Conservation (phyloP, 2,797 vertebrate genomes). For the Xenopus petersii region DNA sequence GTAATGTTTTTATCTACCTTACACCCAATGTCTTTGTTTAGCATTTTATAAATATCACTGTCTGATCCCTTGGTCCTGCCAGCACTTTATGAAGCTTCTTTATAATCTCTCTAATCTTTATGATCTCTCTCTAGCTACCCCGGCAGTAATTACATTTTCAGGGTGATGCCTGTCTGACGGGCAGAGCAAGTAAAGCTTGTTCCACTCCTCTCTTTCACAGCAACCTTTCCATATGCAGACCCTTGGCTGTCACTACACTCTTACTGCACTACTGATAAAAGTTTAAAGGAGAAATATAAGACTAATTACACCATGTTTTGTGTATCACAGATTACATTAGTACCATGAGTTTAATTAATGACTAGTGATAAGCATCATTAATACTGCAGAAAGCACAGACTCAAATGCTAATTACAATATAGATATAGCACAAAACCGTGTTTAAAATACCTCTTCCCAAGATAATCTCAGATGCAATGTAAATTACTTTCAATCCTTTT, state of each 20-base stretch:
- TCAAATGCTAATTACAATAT: conserved; percentile 24
- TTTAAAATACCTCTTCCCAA: conserved; percentile 4
- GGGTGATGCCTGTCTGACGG: conserved; percentile 12
- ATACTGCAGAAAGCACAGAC: background rate
- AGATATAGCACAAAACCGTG: conserved; percentile 4
- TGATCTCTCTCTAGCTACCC: background rate
- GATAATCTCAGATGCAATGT: conserved; percentile 8
- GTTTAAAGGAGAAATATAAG: background rate
- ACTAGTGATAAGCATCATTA: conserved; percentile 39
- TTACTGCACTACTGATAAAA: background rate
- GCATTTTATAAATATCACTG: conserved; percentile 67
- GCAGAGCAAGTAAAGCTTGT: background rate
- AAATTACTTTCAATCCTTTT: background rate
- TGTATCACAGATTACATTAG: conserved; percentile 18
- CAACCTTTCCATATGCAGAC: background rate
- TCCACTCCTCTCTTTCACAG: background rate
- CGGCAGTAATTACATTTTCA: conserved; percentile 17
- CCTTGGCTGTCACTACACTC: background rate
- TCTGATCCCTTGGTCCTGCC: conserved; percentile 52
- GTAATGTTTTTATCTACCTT: conserved; percentile 50
- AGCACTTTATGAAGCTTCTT: conserved; percentile 64
- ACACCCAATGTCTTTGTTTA: conserved; percentile 63
- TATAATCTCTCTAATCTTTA: conserved; percentile 72
- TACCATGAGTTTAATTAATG: conserved; percentile 36
- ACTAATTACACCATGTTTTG: conserved; percentile 1